Base-by-base conservation (phyloP, 2,888 invertebrate species). In the Idaea straminata region DNA sequence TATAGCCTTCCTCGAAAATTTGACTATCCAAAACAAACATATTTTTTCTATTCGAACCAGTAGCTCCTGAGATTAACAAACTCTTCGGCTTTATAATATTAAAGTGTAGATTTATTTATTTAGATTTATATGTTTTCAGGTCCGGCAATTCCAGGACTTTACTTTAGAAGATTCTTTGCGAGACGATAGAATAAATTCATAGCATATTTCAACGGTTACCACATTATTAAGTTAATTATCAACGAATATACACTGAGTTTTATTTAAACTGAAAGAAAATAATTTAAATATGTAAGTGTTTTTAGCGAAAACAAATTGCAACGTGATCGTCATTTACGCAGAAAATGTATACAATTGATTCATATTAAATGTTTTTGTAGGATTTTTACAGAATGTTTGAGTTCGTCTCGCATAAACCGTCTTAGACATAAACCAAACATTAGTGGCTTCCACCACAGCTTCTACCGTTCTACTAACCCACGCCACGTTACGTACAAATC, bases 141-240 rank as follows among this genome's bases (percentile, higher is more conserved):
- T 5, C 79, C 77, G 0, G 80, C 78, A 35, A 68, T 79, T 70
- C 80, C 83, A n/a, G 74, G 83, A 65, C 82, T 77, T 71, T 81
- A 75, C 74, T 81, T 81, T 74, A 77, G 80, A 76, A 78, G 81
- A 70, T 73, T 81, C 62, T 83, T 80, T 71, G 69, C 74, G 69
- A 76, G 80, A 72, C 77, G 79, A 76, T 80, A 82, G 70, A 71
- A 71, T 62, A 71, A 61, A 64, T 64, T 58, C 75, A 74, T 47
- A 47, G 10, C 5, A 13, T 13, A 13, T 10, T 2, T 13, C 10
- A 47, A 47, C 47, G 47, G 47, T 47, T 47, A 47, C 47, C 47
- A 10, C 13, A 10, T 47, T 25, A 25, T 47, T 47, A 47, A 47
- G 13, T 47, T 47, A 47, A 47, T 47, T 47, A 13, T 47, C 47